Evolutionary conservation across 1,140 invertebrate species (phyloP).

Genomic region (Coenobita brevimanus): DNA sequence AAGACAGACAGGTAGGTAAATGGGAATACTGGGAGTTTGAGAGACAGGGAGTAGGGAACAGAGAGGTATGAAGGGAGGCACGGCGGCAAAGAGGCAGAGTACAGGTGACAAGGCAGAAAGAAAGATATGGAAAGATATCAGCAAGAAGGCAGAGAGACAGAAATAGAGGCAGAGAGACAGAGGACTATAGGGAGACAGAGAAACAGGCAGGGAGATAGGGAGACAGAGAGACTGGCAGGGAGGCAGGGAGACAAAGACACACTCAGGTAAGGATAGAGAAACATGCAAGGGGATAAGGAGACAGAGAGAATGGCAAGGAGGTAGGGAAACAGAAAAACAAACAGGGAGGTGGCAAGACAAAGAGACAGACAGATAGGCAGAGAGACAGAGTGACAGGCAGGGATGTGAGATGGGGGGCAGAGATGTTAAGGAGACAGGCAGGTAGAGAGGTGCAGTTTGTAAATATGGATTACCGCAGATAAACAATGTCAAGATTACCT

Average conservation of each 20-base stretch:
- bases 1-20: slow-evolving; percentile 5
- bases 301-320: too few relatives aligned
- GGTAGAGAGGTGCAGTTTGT: too few relatives aligned
- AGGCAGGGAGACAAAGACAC: too few relatives aligned
- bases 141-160: too few relatives aligned
- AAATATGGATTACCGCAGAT: not conserved
- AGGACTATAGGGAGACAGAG: not conserved
- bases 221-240: too few relatives aligned
- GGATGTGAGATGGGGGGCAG: not conserved
- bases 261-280: too few relatives aligned
- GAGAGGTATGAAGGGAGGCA: not conserved
- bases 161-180: not conserved
- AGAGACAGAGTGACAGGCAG: not conserved
- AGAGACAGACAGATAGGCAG: not conserved
- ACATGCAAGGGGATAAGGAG: too few relatives aligned
- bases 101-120: not conserved
- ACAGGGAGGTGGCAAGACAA: not conserved
- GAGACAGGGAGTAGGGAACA: not conserved
- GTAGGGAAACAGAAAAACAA: too few relatives aligned
- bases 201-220: too few relatives aligned
- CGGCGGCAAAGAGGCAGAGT: not conserved
- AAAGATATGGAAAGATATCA: not conserved
- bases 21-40: not conserved
- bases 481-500: not conserved
- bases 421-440: too few relatives aligned